These are phyloP conservation scores for Euglossa dilemma DNA, from an alignment of 1,140 invertebrate genomes.

Conservation along the genomic window DNA sequence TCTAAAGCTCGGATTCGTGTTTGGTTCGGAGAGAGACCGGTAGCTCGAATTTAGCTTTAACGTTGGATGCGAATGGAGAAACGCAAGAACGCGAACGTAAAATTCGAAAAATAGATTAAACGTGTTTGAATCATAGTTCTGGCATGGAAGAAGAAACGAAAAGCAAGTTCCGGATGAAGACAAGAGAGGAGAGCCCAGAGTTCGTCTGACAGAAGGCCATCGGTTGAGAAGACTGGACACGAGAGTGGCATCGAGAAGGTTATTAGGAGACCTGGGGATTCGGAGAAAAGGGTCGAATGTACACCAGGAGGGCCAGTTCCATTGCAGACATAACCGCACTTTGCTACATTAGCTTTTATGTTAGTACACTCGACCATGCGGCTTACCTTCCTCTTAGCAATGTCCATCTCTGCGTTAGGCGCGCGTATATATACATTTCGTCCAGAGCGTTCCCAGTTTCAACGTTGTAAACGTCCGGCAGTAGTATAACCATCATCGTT, in stretches of 20 bases:
- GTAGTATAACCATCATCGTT: constrained; percentile 63
- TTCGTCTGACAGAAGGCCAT: constrained; percentile 20
- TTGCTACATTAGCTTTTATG: constrained; percentile 75
- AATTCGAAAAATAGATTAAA: too few relatives aligned
- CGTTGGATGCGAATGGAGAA: too few relatives aligned
- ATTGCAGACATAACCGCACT: constrained; percentile 70
- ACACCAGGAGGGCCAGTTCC: constrained; percentile 54
- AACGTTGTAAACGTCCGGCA: constrained; percentile 57
- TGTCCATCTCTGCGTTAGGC: constrained; percentile 57
- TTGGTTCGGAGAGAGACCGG: too few relatives aligned
- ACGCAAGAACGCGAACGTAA: too few relatives aligned
- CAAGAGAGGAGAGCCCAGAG: constrained; percentile 10
- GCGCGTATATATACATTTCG: constrained; percentile 35
- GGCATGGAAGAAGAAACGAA: background rate
- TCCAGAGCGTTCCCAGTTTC: constrained; percentile 54
- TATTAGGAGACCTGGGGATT: constrained; percentile 59
- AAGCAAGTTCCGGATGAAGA: background rate
- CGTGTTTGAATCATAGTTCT: too few relatives aligned
- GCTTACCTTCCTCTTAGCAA: constrained; percentile 68
- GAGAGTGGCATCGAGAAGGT: constrained; percentile 61
- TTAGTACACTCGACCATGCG: constrained; percentile 66
- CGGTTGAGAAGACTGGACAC: constrained; percentile 54
- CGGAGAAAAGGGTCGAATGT: constrained; percentile 39
- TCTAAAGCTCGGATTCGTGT: too few relatives aligned
- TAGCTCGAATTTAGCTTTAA: too few relatives aligned